Percentiles rank a stretch among this genome's conserved stretches.
Evolutionary conservation across 1,140 invertebrate genomes (phyloP).

Genomic region (Doryteuthis pealeii): DNA sequence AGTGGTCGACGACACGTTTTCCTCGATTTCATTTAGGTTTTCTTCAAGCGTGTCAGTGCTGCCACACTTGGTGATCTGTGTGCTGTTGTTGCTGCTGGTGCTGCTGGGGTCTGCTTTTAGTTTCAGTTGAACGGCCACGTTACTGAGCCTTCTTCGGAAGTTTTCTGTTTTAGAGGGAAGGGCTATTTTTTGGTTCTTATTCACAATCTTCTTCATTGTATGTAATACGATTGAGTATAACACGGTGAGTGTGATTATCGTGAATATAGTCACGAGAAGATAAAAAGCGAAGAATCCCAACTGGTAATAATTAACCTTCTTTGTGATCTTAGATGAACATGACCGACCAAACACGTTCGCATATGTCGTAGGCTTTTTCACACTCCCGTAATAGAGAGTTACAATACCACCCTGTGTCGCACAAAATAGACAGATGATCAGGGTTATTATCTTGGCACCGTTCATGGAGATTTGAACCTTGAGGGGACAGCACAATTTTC

Average conservation of each 20-base stretch:
- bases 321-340: background rate
- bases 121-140: background rate
- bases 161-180: background rate
- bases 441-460: background rate
- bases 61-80: background rate
- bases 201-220: background rate
- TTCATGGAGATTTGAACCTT: background rate
- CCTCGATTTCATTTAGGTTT: background rate
- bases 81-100: no score
- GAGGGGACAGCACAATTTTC: background rate
- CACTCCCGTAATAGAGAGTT: background rate
- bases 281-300: conserved; percentile 8
- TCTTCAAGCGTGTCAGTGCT: background rate
- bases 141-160: background rate
- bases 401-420: background rate
- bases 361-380: background rate
- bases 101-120: background rate
- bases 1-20: background rate
- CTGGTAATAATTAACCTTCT: background rate
- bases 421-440: background rate
- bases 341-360: background rate
- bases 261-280: background rate
- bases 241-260: background rate
- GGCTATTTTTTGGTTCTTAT: background rate
- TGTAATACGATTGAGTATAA: background rate